Base-by-base conservation (phyloP, 2,113 vertebrate species). In the Glareola pratincola region DNA sequence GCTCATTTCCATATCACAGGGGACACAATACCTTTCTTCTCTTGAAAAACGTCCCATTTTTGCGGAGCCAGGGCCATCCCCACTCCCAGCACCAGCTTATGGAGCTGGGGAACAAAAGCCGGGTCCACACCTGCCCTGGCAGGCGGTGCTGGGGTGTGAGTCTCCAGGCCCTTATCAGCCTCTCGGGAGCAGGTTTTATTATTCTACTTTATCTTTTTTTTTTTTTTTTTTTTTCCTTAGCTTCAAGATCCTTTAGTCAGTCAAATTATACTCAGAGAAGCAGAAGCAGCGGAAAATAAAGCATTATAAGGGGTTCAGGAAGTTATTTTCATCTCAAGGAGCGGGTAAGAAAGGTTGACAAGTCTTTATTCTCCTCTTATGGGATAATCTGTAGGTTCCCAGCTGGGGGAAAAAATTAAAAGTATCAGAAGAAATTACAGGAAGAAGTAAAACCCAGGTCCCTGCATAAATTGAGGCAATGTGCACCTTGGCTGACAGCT, bases 1-100 rank as follows among this genome's bases (percentile, higher is more conserved):
- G 2, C 72, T 95, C 71, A 96, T 96, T 95, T 97, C 94, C 95
- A 87, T 95, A 97, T 97, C 95, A 95, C 85, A 96, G 83, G 79
- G 87, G 80, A 85, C 71, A 95, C 88, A 88, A 94, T 86, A 63
- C 77, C 60, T 90, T 94, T 92, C 43, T 95, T 94, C 93, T 76
- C 91, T 71, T n/a, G 73, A 77, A 96, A 95, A 87, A 90, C 6
- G 37, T 59, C 29, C 94, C 78, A 57, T 82, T 94, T 97, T 90
- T 85, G 90, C 88, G 67, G 59, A 71, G 34, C 48, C 37, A 7
- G 2, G 62, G 60, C 39, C 32, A 60, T 90, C 73, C 79, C 62
- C 37, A 69, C 77, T 87, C 82, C 88, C 89, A 86, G 43, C 54
- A 50, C 71, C 3, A 4, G 51, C 59, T 95, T 47, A 53, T 3